Percentiles rank a stretch among this genome's conserved stretches.
These are phyloP conservation scores for Alouatta palliata DNA, from an alignment of 2,113 vertebrate genomes.

Conservation along the genomic window DNA sequence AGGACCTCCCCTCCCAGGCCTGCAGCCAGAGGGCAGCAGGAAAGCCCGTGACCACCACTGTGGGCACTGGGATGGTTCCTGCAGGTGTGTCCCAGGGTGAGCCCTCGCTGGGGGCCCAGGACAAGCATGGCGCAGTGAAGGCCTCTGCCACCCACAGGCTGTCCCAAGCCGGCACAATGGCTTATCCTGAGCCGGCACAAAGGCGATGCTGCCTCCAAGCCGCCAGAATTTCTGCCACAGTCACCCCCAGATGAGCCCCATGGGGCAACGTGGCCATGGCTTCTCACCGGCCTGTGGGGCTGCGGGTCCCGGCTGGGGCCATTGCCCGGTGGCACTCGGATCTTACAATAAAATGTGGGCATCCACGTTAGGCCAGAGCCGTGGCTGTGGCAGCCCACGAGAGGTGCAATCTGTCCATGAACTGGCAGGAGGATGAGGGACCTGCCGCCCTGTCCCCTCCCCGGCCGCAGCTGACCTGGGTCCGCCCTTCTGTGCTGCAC, in stretches of 20 bases:
- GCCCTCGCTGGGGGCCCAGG: not conserved
- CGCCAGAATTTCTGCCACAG: not conserved
- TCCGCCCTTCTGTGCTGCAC: too few relatives aligned
- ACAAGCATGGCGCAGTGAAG: not conserved
- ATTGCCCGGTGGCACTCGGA: not conserved
- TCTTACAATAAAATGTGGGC: not conserved
- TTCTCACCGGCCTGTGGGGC: not conserved
- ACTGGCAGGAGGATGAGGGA: too few relatives aligned
- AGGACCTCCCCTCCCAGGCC: not conserved
- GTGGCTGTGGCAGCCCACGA: not conserved
- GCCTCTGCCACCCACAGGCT: not conserved
- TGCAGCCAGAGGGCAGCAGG: not conserved
- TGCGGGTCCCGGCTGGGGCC: not conserved
- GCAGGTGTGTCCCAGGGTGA: too few relatives aligned
- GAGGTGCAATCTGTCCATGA: too few relatives aligned
- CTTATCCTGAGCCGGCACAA: too few relatives aligned
- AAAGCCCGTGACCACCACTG: not conserved
- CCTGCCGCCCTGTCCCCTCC: not conserved
- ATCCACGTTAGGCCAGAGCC: not conserved
- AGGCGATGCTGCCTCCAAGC: not conserved
- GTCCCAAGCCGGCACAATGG: not conserved
- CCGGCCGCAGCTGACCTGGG: not conserved
- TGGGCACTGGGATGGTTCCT: not conserved
- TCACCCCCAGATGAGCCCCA: not conserved
- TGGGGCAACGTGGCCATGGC: not conserved